Base-by-base conservation (phyloP, 2,888 invertebrate genomes). In the Eurytoma californica region DNA sequence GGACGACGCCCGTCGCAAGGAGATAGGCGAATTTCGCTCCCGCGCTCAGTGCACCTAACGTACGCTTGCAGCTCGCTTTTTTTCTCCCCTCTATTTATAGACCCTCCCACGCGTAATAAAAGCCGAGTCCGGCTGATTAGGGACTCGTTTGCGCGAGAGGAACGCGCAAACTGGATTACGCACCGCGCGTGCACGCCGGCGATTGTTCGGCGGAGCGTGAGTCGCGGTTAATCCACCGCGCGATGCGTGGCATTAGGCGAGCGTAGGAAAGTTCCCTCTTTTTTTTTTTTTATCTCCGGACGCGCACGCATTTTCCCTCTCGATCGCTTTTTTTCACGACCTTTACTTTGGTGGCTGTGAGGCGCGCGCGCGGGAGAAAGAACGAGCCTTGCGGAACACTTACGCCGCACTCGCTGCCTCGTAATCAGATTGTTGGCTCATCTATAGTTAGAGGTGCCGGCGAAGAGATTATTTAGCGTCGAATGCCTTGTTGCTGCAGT, bases 151-250 rank as follows among this genome's bases (percentile, higher is more conserved):
- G 24, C 24, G 24, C 24, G 24, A 24, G 24, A 24, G n/a, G n/a
- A n/a, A n/a, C 7, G 39, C 7, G 39, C 4, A 4, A 39, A 39
- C 5, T 39, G 57, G 63, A 65, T 67, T 67, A 58, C 53, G 30
- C 60, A 18, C 3, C 16, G 30, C 30, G 30, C 4, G 30, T 39
- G 4, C 39, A 7, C 7, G 7, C 39, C 4, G 0, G 3, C 30
- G 30, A 30, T 30, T 30, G 30, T 3, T 4, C 30, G 30, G 5
- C 39, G 5, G 7, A 39, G 39, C 39, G 39, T 39, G 39, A 39
- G 39, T 4, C 39, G 55, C 47, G n/a, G 61, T 47, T 76, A 69
- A 76, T 69, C 49, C n/a, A 5, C 2, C 67, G 20, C 47, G 3
- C 12, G 24, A 7, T 24, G 24, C 24, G 24, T 24, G 24, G 24